Conservation (phyloP, 2,113 vertebrate genomes). For the Pavo muticus region DNA sequence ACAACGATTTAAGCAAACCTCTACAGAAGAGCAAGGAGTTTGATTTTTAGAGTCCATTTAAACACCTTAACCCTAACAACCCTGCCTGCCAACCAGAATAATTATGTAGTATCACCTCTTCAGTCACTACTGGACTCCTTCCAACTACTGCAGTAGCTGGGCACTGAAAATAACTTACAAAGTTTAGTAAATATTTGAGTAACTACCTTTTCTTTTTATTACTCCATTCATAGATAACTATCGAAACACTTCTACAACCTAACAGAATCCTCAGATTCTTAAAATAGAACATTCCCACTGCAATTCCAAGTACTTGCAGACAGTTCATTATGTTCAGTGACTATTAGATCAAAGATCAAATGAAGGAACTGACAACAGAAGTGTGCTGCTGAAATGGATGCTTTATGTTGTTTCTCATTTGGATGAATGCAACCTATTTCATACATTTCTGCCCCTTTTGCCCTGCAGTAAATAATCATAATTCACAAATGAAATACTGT, state of each 20-base stretch:
- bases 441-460: neutral
- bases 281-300: neutral
- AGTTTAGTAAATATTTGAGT: neutral
- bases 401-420: neutral
- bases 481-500: neutral
- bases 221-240: neutral
- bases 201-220: neutral
- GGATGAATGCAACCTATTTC: neutral
- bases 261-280: neutral
- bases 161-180: neutral
- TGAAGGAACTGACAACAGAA: neutral
- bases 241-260: neutral
- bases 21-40: neutral
- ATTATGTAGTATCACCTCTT: neutral
- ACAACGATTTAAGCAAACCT: neutral
- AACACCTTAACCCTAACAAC: neutral
- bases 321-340: neutral
- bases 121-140: neutral
- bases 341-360: neutral
- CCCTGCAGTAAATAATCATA: neutral
- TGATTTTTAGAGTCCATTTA: neutral
- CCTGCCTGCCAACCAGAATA: neutral
- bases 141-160: neutral
- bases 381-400: neutral
- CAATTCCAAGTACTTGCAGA: neutral